Conservation (phyloP, 2,797 vertebrate species). For the Trachurus trachurus region DNA sequence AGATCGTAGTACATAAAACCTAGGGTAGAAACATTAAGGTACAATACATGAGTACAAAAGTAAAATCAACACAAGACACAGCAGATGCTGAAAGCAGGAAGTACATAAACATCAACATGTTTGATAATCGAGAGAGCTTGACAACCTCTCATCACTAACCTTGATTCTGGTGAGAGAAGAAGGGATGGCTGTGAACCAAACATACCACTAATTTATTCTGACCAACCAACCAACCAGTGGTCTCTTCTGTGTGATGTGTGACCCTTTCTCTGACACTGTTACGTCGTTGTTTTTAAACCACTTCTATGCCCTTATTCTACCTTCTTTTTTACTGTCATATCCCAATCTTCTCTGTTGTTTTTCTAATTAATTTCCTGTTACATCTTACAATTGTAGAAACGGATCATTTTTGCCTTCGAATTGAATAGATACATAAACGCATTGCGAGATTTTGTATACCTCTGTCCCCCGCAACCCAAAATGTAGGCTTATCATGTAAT, state of each 20-base stretch:
- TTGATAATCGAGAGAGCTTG: not conserved
- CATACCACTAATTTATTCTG: constrained; percentile 61
- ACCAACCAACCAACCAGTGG: constrained; percentile 33
- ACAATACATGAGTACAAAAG: not conserved
- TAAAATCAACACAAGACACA: not conserved
- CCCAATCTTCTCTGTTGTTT: not conserved
- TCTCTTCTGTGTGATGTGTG: constrained; percentile 32
- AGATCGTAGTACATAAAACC: not conserved
- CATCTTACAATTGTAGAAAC: constrained; percentile 24
- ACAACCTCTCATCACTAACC: not conserved
- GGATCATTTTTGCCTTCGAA: constrained; percentile 51
- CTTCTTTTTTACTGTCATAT: constrained; percentile 9
- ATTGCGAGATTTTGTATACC: constrained; percentile 5
- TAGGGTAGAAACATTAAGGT: not conserved
- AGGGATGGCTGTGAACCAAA: constrained; percentile 60
- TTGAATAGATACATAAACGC: constrained; percentile 2
- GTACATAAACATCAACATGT: too few relatives aligned
- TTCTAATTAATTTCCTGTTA: constrained; percentile 2
- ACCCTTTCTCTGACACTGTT: constrained; percentile 26
- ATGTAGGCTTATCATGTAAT: constrained; percentile 24
- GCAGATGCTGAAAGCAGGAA: not conserved
- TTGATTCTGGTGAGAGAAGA: constrained; percentile 21
- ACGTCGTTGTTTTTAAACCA: constrained; percentile 36
- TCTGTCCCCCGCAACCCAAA: not conserved
- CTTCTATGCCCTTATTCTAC: not conserved